Base-by-base conservation (phyloP, 2,888 invertebrate species). In the Dione juno region DNA sequence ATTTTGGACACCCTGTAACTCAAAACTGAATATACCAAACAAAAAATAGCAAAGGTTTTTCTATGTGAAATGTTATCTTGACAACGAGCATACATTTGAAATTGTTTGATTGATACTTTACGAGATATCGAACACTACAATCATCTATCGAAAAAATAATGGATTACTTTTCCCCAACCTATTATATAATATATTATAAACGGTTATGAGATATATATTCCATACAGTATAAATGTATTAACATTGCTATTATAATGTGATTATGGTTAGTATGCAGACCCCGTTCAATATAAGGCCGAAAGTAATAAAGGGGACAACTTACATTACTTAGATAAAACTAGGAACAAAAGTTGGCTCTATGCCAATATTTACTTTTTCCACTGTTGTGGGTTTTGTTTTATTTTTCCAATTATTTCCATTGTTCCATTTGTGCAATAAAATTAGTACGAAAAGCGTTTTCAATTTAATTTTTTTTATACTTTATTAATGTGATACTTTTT, bases 301-400 rank as follows among this genome's bases (percentile, higher is more conserved):
- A 28, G 45, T 64, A 64, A 64, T 64, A 64, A 19, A 45, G 16
- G 50, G 37, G 48, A 64, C 63, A 50, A 64, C 50, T 50, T 64
- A 48, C 16, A 54, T 54, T 54, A 54, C 9, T 64, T 48, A 64
- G 37, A 64, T 64, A 61, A 61, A 45, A 16, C 50, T 64, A 13
- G 63, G n/a, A 64, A 50, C 19, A 50, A 35, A 45, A 64, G n/a
- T 64, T 64, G 63, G 63, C 50, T 35, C 14, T 8, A 2, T 48
- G 63, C 63, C 63, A 64, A 37, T 37, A 64, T 50, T 48, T 19
- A 61, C 43, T 45, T 64, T 63, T 50, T 63, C 48, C 16, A 37
- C 48, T 64, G 35, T n/a, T 14, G 35, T 19, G 16, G 8, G 1
- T 64, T 16, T 45, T 48, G n/a, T 35, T 21, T 41, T 59, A 48